phyloP scores from a whole-genome alignment of 2,888 invertebrate genomes.

The Platerodrilus igneus region DNA sequence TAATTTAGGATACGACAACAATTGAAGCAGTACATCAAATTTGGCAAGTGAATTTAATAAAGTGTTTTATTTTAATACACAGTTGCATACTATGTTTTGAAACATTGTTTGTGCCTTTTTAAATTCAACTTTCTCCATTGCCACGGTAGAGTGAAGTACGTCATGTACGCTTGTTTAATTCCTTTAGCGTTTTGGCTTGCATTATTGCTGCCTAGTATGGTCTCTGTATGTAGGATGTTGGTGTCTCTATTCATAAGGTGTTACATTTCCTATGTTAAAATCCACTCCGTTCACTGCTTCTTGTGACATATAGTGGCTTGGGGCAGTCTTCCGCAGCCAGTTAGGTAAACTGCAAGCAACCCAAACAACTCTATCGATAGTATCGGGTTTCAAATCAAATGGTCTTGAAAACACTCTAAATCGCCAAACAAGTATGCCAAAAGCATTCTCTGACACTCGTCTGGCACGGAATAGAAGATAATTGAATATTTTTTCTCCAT shows the following conservation, averaged over 20 bases:
- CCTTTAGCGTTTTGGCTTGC: conserved; percentile 17
- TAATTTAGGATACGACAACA: conserved; percentile 9
- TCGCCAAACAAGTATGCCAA: conserved; percentile 13
- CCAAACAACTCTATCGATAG: conserved; percentile 12
- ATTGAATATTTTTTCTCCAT: conserved; percentile 14
- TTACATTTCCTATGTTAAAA: conserved; percentile 20
- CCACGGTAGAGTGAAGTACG: conserved; percentile 12
- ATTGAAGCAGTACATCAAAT: conserved; percentile 12
- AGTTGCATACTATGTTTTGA: neutral
- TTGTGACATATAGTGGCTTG: conserved; percentile 11
- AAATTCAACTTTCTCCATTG: conserved; percentile 15
- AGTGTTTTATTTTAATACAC: neutral
- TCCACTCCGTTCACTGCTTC: conserved; percentile 18
- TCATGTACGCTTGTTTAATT: conserved; percentile 12
- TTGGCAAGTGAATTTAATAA: conserved; percentile 9
- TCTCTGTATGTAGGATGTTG: conserved; percentile 20
- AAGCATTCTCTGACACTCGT: conserved; percentile 11
- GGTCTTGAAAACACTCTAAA: conserved; percentile 12
- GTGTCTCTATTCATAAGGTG: conserved; percentile 9
- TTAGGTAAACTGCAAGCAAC: conserved; percentile 16
- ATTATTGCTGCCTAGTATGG: conserved; percentile 16
- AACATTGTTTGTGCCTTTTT: conserved; percentile 2
- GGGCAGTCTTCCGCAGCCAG: conserved; percentile 11
- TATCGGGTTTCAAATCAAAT: conserved; percentile 13
- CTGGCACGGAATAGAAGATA: conserved; percentile 11